Evolutionary conservation across 2,888 invertebrate species (phyloP), one percentile per base, ranked within the genome.

Genomic region (Luperina nickerlii): DNA sequence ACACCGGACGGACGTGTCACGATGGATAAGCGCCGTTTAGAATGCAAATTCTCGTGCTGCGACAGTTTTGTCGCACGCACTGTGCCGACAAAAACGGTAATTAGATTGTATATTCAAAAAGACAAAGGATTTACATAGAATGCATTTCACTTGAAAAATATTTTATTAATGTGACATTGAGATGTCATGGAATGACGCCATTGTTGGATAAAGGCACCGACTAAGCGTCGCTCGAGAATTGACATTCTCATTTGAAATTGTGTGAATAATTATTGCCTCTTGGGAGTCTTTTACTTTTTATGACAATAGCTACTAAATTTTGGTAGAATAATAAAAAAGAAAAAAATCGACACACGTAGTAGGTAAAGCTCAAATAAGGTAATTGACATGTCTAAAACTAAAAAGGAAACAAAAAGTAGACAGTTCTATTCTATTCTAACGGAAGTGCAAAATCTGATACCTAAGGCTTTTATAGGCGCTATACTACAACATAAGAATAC

Each of bases 1-100:
- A 85, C 91, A 92, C 90, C 91, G 93, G 92, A 93, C 91, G 93
- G 91, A 94, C 92, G 89, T 91, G 92, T 90, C 87, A 86, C 84
- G 86, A 88, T 80, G 81, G 87, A 87, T 86, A 92, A 83, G 89
- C 89, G 74, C 87, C 82, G 91, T 90, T 88, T 90, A 91, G 88
- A 93, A 85, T 89, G 88, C 77, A 78, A 74, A 84, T 81, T 87
- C 83, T 78, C 86, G 82, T 81, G 82, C 73, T 89, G 84, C 87
- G 87, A 90, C 78, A 86, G 78, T 81, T 85, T 83, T 72, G 81
- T 78, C 67, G 78, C 81, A 86, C 76, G 85, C 85, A 84, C 54
- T 13, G 13, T 76, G 81, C 84, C 86, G 85, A 87, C 87, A 86
- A 81, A 86, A 81, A 84, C 76, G 74, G 75, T 84, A 84, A 84